phyloP scores from a whole-genome alignment of 2,797 vertebrate genomes.

The Hypotaenidia philippensis region DNA sequence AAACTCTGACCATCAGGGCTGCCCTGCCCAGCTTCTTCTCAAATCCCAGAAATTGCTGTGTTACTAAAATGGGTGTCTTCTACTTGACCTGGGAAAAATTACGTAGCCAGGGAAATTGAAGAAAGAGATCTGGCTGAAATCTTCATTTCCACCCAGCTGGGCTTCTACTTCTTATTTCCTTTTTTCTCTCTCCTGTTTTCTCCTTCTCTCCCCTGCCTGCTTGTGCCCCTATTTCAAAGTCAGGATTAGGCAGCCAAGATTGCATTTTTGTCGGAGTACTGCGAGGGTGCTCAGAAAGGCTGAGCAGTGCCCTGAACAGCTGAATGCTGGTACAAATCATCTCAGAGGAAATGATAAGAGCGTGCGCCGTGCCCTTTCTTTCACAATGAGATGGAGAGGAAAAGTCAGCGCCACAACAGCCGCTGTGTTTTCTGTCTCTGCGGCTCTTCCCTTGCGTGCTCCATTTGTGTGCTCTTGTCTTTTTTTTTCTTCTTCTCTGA shows the following conservation, averaged over 20 bases:
- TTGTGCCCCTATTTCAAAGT: background rate
- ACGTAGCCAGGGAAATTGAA: background rate
- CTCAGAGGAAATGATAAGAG: slow-evolving; percentile 36
- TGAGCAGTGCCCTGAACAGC: background rate
- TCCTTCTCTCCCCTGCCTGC: background rate
- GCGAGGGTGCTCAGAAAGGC: background rate
- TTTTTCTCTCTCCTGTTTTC: background rate
- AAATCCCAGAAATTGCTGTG: background rate
- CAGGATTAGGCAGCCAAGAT: background rate
- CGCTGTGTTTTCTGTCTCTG: background rate
- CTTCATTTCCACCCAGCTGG: background rate
- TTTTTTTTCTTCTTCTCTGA: background rate
- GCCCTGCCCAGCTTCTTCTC: background rate
- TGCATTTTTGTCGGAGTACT: background rate
- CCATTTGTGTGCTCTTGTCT: background rate
- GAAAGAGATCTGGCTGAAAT: background rate
- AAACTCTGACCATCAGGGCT: background rate
- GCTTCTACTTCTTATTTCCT: background rate
- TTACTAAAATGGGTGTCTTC: background rate
- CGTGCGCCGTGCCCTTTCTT: background rate
- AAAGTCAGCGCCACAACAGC: slow-evolving; percentile 31
- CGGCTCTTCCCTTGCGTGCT: background rate
- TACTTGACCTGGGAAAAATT: background rate
- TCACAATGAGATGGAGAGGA: slow-evolving; percentile 31
- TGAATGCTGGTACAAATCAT: background rate